Evolutionary conservation across 2,888 invertebrate genomes (phyloP), one percentile per base, ranked within the genome.

Genomic region (Pheosia gnoma): DNA sequence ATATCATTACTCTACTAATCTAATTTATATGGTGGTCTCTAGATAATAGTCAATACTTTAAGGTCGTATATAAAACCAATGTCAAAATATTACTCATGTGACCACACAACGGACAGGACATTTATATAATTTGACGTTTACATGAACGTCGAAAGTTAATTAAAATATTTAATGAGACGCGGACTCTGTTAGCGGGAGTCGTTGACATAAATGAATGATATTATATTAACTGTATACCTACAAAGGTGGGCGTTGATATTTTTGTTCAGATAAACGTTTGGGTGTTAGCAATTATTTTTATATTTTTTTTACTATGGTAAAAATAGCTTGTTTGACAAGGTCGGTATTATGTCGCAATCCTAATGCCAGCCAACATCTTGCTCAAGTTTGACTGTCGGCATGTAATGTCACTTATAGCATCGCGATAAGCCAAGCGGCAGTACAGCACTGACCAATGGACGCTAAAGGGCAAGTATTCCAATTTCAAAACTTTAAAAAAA

Each of bases 81-180:
- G 80, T 81, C 79, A 79, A 76, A 79, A 78, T 79, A 83, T 81
- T 82, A 79, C 73, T 82, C 77, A 80, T 72, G 60, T 74, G 74
- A 71, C 74, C 75, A 78, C 75, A 80, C 70, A 78, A 77, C 74
- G 75, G 82, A 72, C 71, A 68, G 78, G 71, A 71, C 72, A 84
- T 87, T 80, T 86, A 80, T 88, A 83, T 80, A 87, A 80, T 85
- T 85, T 88, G 88, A 87, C 84, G 81, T 79, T 72, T 75, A 88
- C 86, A 87, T 83, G 83, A 75, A 72, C 82, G 81, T 83, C 81
- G 86, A 89, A 89, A 87, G 87, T 87, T 89, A 90, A 91, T 92
- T 92, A 92, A 90, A 92, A 91, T 92, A 92, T 86, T 89, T 90
- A 91, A 92, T 91, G 90, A 89, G 87, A 83, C 82, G 81, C 81